phyloP scores from a whole-genome alignment of 2,888 invertebrate species.

The Agapetus fuscipes region DNA sequence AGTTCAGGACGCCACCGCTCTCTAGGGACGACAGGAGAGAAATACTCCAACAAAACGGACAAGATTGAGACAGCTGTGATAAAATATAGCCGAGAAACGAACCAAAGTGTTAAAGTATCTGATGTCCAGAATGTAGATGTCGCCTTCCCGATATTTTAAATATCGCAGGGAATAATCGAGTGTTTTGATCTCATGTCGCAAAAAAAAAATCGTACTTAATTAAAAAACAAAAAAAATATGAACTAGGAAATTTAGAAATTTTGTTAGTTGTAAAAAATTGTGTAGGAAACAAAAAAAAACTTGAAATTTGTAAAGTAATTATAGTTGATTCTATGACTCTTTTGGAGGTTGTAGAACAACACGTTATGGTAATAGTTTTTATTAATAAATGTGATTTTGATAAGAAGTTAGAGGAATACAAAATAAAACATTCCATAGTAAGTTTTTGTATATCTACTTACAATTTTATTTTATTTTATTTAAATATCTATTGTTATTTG shows the following conservation, averaged over 20 bases:
- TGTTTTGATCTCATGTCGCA: not conserved
- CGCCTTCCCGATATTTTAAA: not conserved
- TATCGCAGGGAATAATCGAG: too few species aligned
- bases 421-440: not conserved
- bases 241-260: conserved; percentile 1
- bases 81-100: conserved; percentile 18
- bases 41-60: conserved; percentile 68
- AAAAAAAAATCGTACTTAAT: not conserved
- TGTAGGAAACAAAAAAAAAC: not conserved
- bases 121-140: not conserved
- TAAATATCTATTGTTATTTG: conserved; percentile 2
- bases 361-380: not conserved
- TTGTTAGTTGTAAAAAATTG: not conserved
- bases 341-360: not conserved
- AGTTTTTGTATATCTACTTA: not conserved
- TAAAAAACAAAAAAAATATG: not conserved
- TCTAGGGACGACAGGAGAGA: conserved; percentile 54
- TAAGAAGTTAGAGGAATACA: not conserved
- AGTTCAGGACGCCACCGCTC: conserved; percentile 43
- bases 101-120: conserved; percentile 14
- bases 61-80: conserved; percentile 51
- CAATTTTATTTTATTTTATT: conserved; percentile 2
- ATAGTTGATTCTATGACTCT: not conserved
- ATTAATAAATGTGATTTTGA: not conserved
- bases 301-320: not conserved